Base-by-base conservation (phyloP, 2,113 vertebrate genomes). In the Gavia stellata region DNA sequence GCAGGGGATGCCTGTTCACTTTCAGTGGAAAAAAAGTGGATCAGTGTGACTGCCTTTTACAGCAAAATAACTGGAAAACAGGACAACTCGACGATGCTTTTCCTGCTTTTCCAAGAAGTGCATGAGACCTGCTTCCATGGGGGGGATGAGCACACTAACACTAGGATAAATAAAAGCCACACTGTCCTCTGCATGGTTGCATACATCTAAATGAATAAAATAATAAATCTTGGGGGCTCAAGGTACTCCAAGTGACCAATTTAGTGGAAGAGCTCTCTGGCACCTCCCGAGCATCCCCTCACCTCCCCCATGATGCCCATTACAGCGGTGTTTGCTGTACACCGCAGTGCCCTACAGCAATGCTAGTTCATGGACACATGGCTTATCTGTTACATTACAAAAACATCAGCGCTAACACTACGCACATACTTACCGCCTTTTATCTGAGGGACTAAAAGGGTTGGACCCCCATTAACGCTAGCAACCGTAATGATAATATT, bases 391-490 rank as follows among this genome's bases (percentile, higher is more conserved):
- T 14, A 28, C 26, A 1, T 38, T 44, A 26, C 90, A 21, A 31
- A 67, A 55, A 10, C 40, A 36, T 23, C 77, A 45, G 9, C 1
- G 0, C n/a, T 80, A 36, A 55, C 36, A 19, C 44, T 53, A 10
- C 0, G 0, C 21, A 1, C 29, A 11, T 18, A 40, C 24, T n/a
- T 50, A 21, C 12, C 0, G 0, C 44, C 62, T 55, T 8, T 40
- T 40, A n/a, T 86, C 55, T 8, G 2, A 71, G 42, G 50, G 16
- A 19, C 52, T 53, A 50, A 2, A 5, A 52, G 33, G 28, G 20
- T 12, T 63, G 52, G 59, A 44, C 40, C 34, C 18, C 58, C 47
- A 4, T 44, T 67, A 59, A 40, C 0, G 0, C 13, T 7, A 83
- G 26, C 55, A 62, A 45, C 62, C 2, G 1, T 21, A 42, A 55